phyloP scores from a whole-genome alignment of 2,113 vertebrate species.

The Athene noctua region DNA sequence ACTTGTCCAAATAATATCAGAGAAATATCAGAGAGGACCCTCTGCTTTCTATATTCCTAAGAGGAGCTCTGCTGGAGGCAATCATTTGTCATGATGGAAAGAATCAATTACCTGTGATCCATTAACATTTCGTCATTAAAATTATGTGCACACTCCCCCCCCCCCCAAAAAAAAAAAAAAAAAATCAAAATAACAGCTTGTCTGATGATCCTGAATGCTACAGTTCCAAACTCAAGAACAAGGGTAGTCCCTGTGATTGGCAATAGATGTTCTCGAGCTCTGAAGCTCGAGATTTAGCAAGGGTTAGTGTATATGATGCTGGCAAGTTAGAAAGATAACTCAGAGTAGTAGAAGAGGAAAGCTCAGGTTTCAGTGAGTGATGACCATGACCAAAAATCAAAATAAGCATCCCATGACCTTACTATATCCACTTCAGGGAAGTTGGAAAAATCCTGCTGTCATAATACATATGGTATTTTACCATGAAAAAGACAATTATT shows the following conservation, averaged over 20 bases:
- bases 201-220: neutral
- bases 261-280: neutral
- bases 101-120: conserved; percentile 4
- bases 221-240: neutral
- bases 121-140: conserved; percentile 10
- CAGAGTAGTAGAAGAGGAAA: neutral
- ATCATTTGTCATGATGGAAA: neutral
- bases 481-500: neutral
- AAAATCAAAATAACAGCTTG: neutral
- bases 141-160: neutral
- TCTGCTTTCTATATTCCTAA: neutral
- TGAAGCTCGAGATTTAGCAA: neutral
- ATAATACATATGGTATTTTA: neutral
- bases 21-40: neutral
- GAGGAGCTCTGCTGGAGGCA: neutral
- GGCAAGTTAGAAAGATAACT: neutral
- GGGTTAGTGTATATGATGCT: neutral
- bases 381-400: neutral
- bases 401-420: neutral
- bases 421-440: neutral
- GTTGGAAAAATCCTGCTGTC: neutral
- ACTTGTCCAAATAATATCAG: conserved; percentile 28
- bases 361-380: neutral
- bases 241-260: neutral
- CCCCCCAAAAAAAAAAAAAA: neutral